These are phyloP conservation scores for Papilio dardanus DNA, from an alignment of 1,140 invertebrate species.

Conservation along the genomic window DNA sequence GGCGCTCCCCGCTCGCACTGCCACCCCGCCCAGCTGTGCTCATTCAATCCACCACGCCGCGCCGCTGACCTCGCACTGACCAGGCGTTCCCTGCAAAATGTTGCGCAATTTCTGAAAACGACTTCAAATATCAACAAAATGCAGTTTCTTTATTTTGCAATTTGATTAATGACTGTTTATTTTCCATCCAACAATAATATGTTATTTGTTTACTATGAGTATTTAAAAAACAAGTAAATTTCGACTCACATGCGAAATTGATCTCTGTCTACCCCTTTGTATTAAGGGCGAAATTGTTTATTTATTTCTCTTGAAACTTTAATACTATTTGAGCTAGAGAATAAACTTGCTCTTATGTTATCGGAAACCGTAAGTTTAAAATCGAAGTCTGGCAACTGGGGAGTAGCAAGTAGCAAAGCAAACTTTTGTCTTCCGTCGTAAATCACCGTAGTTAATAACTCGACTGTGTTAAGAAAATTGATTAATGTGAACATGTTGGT, in stretches of 20 bases:
- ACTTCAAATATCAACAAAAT: background rate
- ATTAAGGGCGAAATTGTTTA: background rate
- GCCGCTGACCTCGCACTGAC: conserved; percentile 24
- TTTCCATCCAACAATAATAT: too few species aligned
- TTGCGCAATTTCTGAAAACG: background rate
- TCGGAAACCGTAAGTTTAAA: conserved; percentile 22
- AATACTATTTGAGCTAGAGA: background rate
- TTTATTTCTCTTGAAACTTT: background rate
- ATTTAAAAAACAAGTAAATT: background rate
- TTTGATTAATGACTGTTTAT: background rate
- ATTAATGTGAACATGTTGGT: conserved; percentile 72
- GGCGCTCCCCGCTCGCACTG: conserved; percentile 49
- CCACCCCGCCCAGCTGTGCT: conserved; percentile 10
- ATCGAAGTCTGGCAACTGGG: conserved; percentile 14
- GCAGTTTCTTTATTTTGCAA: background rate
- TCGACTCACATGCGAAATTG: background rate
- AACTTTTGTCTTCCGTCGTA: conserved; percentile 57
- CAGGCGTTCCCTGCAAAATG: conserved; percentile 25
- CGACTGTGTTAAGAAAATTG: conserved; percentile 67
- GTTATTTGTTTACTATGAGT: background rate
- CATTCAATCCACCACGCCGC: conserved; percentile 20
- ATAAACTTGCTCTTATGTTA: background rate
- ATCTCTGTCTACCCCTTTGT: background rate
- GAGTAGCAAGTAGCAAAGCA: conserved; percentile 40
- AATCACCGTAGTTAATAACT: conserved; percentile 67